Base-by-base conservation (phyloP, 2,888 invertebrate genomes). In the Macrophya annulata region DNA sequence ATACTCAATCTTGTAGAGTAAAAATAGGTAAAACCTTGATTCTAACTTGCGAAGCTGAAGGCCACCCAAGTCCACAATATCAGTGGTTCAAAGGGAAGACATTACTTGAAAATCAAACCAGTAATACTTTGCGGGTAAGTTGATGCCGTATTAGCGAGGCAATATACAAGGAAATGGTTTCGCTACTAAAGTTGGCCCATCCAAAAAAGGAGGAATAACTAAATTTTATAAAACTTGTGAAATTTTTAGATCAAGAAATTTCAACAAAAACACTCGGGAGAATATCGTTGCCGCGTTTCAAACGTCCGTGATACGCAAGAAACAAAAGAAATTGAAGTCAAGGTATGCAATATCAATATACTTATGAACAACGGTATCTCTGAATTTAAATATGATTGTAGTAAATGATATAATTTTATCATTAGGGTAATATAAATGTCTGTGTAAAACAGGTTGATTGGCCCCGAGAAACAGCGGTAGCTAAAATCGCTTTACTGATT, bases 401-500 rank as follows among this genome's bases (percentile, higher is more conserved):
- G 17, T 25, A 12, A 1, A 31, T 31, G 31, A 2, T 2, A 3
- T 31, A 31, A 31, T 31, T 31, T 31, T 31, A 31, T 31, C 31
- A 31, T 84, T 40, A 0, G 17, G 6, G 21, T n/a, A 55, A 84
- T 84, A 3, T 0, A n/a, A 79, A 85, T n/a, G 65, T 25, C 40
- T 81, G 86, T 59, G 51, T 65, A 79, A 45, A 43, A 76, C 21
- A 92, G 92, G 84, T 90, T 45, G 88, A 90, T 65, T 84, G 89
- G 45, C 90, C 91, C 25, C 88, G 89, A 12, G 87, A 90, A 84
- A 91, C 90, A 87, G 91, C 92, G 31, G 86, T 88, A 4, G 91
- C 90, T 17, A 93, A 93, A 86, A 88, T 92, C 85, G 93, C 93
- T 85, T 88, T 93, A 25, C 86, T 93, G 4, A 92, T 93, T 59